A percentile compares a stretch with the other conserved stretches of the same genome.
phyloP scores from a whole-genome alignment of 2,797 vertebrate genomes.

The Halcyon leucocephala region DNA sequence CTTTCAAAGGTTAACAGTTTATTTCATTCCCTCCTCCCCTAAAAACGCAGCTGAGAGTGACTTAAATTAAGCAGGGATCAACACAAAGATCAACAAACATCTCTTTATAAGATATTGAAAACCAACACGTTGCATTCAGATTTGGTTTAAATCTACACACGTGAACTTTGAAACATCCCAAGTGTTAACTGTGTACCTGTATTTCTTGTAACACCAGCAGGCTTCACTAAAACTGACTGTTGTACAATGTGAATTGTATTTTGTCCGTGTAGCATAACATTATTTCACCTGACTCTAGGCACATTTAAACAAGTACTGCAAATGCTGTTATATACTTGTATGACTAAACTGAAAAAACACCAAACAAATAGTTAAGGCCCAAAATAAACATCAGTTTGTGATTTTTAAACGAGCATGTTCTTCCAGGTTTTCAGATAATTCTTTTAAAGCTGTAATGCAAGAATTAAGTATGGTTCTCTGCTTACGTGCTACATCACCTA shows the following conservation, averaged over 20 bases:
- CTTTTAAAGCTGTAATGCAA: not conserved
- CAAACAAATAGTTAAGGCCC: not conserved
- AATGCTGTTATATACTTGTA: not conserved
- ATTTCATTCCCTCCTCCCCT: not conserved
- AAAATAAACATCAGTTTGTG: not conserved
- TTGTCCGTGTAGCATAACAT: not conserved
- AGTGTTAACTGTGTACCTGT: not conserved
- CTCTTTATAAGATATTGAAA: not conserved
- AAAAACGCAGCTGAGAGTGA: not conserved
- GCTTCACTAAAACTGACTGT: not conserved
- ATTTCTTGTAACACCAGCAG: not conserved
- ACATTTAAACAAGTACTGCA: not conserved
- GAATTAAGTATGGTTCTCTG: not conserved
- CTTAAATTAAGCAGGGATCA: not conserved
- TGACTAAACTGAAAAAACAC: not conserved
- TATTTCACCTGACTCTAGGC: not conserved
- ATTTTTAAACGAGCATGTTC: not conserved
- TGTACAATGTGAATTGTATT: not conserved
- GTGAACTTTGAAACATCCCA: not conserved
- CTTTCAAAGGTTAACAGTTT: slow-evolving; percentile 1
- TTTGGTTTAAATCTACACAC: not conserved
- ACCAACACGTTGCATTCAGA: not conserved
- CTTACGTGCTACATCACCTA: not conserved
- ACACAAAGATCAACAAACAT: not conserved
- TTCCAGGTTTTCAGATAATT: not conserved